These are phyloP conservation scores for Bubo blakistoni DNA, from an alignment of 2,113 vertebrate genomes.

Conservation along the genomic window DNA sequence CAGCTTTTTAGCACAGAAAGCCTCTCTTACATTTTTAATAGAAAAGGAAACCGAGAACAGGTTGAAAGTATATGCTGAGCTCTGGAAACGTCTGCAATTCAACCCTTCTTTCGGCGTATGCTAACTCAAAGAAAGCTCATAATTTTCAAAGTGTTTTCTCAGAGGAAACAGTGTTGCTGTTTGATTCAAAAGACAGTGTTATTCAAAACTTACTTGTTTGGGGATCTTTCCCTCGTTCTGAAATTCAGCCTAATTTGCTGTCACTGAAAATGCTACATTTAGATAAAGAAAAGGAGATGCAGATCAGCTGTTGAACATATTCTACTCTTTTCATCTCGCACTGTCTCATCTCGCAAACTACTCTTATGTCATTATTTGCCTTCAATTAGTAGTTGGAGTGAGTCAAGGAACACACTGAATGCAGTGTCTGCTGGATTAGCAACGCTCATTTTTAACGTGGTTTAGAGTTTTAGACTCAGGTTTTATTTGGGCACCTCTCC, in stretches of 20 bases:
- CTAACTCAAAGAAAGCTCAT: not conserved
- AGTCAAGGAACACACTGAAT: not conserved
- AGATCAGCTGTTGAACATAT: not conserved
- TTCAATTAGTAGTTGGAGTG: not conserved
- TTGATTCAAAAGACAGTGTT: not conserved
- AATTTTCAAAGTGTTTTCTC: conserved; percentile 7
- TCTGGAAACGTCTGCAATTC: conserved; percentile 15
- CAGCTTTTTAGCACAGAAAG: not conserved
- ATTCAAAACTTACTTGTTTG: not conserved
- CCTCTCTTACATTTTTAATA: conserved; percentile 25
- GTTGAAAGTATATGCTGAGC: not conserved
- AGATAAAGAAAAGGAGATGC: not conserved
- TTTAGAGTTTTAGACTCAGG: not conserved
- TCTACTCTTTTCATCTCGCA: not conserved
- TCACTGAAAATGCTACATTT: not conserved
- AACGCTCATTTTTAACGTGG: not conserved
- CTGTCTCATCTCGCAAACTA: not conserved
- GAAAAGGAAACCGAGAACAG: not conserved
- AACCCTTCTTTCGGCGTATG: not conserved
- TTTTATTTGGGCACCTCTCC: not conserved
- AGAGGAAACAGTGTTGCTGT: not conserved
- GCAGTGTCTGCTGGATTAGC: not conserved
- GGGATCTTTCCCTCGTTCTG: not conserved
- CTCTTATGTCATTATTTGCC: not conserved
- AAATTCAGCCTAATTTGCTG: not conserved